Evolutionary conservation across 2,888 invertebrate genomes (phyloP), one percentile per base, ranked within the genome.

Genomic region (Drosophila testacea): DNA sequence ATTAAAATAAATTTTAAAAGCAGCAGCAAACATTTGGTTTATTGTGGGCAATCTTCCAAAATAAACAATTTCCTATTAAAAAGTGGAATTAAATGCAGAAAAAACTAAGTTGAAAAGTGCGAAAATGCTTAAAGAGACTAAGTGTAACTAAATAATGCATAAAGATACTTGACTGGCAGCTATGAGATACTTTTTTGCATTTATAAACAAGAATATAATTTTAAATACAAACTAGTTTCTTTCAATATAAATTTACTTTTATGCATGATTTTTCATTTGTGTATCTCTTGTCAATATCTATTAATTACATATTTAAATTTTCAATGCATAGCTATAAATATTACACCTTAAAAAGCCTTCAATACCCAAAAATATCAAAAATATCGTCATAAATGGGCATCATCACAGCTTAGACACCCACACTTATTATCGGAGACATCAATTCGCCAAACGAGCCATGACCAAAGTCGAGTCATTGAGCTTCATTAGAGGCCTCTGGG

Each of bases 1-100:
- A 82, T 83, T 81, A 63, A 87, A 83, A 87, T 69, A 75, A 27
- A 79, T 62, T 79, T 81, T 64, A 60, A 79, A 70, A 78, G 39
- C 64, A 56, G 51, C 59, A 56, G 34, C 59, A 46, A 72, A 60
- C 65, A 69, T 52, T 77, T 67, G 28, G 34, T 76, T 70, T 59
- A 70, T 51, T 66, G 64, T 73, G 64, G 72, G 73, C 73, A 70
- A 78, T 78, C 85, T 81, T 81, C 86, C 81, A 78, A 81, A 71
- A 70, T 77, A 86, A 83, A 83, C 77, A 72, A 50, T 65, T 56
- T 30, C 34, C 27, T 4, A 36, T 30, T 39, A 42, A 52, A 63
- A 76, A 69, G 67, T 72, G 71, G 41, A 71, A 71, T 52, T 79
- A 64, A 78, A 81, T 78, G 60, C 52, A 47, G 22, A 56, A 48